phyloP scores from a whole-genome alignment of 2,797 vertebrate genomes.

The Falco rusticolus region DNA sequence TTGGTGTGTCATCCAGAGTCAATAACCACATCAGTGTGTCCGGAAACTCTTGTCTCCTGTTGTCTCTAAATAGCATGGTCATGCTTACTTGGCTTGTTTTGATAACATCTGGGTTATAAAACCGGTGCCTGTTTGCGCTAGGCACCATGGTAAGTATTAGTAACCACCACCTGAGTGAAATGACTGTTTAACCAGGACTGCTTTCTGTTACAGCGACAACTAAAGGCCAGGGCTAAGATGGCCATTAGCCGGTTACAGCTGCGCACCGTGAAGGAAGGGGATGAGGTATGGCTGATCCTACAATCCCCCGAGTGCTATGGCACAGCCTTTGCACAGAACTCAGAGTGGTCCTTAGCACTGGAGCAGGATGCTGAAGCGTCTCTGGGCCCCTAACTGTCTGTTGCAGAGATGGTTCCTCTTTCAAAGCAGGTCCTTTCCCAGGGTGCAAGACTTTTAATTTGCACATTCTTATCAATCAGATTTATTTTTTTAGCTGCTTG shows the following conservation, averaged over 20 bases:
- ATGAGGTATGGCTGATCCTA: constrained; percentile 77
- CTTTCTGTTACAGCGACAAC: constrained; percentile 76
- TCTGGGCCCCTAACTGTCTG: neutral
- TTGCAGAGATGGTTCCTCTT: neutral
- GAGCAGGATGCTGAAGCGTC: neutral
- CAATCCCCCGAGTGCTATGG: neutral
- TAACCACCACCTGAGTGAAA: neutral
- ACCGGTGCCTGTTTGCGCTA: neutral
- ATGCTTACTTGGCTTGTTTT: neutral
- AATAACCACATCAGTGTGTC: neutral
- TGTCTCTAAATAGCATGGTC: neutral
- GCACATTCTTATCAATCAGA: neutral
- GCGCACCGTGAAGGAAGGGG: constrained; percentile 86
- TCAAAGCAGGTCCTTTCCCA: neutral
- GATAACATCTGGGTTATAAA: neutral
- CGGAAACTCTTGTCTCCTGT: neutral
- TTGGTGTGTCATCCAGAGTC: neutral
- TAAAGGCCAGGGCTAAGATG: constrained; percentile 88
- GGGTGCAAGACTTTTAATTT: neutral
- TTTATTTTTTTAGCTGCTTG: neutral
- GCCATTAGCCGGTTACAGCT: constrained; percentile 86
- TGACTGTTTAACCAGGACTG: neutral
- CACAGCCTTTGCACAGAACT: neutral
- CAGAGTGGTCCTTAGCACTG: fast-evolving
- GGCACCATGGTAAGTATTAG: neutral